Conservation (phyloP, 1,140 invertebrate genomes). For the Drosophila sp. region DNA sequence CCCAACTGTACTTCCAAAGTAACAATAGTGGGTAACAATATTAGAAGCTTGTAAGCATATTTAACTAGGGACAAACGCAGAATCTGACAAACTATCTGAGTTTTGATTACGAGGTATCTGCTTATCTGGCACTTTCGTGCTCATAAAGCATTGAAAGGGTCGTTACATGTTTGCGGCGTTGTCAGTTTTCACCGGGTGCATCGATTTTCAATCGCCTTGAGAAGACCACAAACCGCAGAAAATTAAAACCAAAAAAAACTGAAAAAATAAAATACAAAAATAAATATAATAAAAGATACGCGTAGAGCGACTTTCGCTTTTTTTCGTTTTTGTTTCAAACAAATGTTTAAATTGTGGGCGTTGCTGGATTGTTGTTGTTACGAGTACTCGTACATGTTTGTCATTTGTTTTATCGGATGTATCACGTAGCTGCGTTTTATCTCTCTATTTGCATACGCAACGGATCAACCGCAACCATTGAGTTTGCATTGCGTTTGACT, state of each 20-base stretch:
- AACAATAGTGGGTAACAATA: too few species aligned
- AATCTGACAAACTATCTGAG: too few species aligned
- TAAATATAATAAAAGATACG: slow-evolving; percentile 30
- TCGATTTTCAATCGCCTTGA: slow-evolving; percentile 73
- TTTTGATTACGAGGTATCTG: slow-evolving; percentile 6
- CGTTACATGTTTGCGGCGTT: slow-evolving; percentile 50
- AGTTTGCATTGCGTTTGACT: slow-evolving; percentile 51
- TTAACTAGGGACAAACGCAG: too few species aligned
- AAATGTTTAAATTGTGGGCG: slow-evolving; percentile 75
- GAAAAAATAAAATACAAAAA: slow-evolving; percentile 18
- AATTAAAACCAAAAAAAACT: slow-evolving; percentile 38
- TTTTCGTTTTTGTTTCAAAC: slow-evolving; percentile 49
- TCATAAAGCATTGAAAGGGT: slow-evolving; percentile 12
- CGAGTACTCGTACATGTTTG: slow-evolving; percentile 41
- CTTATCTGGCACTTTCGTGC: slow-evolving; percentile 23
- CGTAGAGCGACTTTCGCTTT: slow-evolving; percentile 67
- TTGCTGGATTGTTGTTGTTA: slow-evolving; percentile 52
- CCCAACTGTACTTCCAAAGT: slow-evolving; percentile 6
- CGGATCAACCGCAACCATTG: slow-evolving; percentile 41
- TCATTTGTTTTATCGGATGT: slow-evolving; percentile 66
- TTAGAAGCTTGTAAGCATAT: too few species aligned
- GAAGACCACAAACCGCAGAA: slow-evolving; percentile 66
- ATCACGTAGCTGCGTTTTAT: slow-evolving; percentile 77
- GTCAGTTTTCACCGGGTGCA: slow-evolving; percentile 68
- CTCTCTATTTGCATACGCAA: slow-evolving; percentile 78